These are phyloP conservation scores for Drosophila silvestris DNA, from an alignment of 2,888 invertebrate species.

Conservation along the genomic window DNA sequence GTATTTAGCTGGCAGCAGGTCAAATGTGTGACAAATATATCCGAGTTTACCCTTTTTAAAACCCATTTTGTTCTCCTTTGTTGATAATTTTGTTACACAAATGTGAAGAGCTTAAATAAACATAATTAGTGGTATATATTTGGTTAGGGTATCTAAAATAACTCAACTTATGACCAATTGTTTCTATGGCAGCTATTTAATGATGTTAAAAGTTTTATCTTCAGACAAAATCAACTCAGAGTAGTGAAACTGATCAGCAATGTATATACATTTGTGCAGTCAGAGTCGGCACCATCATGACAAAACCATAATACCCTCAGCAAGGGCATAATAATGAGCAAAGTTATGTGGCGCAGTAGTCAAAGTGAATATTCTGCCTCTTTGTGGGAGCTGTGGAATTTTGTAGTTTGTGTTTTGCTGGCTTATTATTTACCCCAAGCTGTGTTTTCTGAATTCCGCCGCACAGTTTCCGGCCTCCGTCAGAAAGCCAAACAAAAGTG, in stretches of 20 bases:
- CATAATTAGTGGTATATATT: not conserved
- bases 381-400: slow-evolving; percentile 12
- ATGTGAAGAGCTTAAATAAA: not conserved
- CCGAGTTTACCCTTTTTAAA: not conserved
- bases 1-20: no score
- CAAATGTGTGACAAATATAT: not conserved
- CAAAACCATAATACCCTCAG: not conserved
- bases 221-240: no score
- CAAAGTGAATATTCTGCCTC: slow-evolving; percentile 5
- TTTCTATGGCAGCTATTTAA: not conserved
- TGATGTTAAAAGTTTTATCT: not conserved
- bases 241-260: no score
- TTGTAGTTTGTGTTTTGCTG: slow-evolving; percentile 17
- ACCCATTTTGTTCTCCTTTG: no score
- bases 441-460: slow-evolving; percentile 48
- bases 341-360: slow-evolving; percentile 3
- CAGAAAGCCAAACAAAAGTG: slow-evolving; percentile 39
- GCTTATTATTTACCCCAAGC: slow-evolving; percentile 17
- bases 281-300: not conserved
- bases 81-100: not conserved
- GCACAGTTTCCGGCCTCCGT: slow-evolving; percentile 62
- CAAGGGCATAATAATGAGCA: not conserved
- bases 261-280: not conserved
- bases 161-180: not conserved
- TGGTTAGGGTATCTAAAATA: not conserved